A percentile compares a stretch with the other conserved stretches of the same genome.
Evolutionary conservation across 2,113 vertebrate species (phyloP).

Genomic region (Mystacornis crossleyi): DNA sequence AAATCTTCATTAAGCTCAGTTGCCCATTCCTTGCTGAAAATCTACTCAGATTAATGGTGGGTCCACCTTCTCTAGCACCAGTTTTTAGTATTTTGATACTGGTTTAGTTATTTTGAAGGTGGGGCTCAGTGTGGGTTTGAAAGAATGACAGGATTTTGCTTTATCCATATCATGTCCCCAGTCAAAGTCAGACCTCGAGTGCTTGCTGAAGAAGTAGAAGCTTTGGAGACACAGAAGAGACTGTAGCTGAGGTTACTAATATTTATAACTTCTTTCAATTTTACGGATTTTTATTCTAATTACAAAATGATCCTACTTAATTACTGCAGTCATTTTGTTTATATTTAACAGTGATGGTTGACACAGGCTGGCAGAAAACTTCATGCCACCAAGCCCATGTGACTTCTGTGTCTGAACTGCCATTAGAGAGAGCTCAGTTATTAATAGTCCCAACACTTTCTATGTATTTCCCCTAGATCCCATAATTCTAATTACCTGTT

Average conservation of each 20-base stretch:
- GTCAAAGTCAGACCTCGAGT: neutral
- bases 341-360: neutral
- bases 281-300: neutral
- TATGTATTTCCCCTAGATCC: neutral
- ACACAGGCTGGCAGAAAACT: neutral
- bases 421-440: neutral
- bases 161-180: neutral
- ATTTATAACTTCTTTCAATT: neutral
- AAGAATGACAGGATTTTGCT: neutral
- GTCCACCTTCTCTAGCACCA: neutral
- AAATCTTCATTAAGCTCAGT: neutral
- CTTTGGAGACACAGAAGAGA: neutral
- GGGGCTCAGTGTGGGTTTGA: neutral
- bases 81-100: neutral
- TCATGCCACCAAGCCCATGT: neutral
- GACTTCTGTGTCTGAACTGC: neutral
- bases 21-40: neutral
- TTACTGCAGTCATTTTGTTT: neutral
- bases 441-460: neutral
- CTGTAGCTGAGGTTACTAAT: neutral
- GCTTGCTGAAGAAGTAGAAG: neutral
- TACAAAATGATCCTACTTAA: neutral
- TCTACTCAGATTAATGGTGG: neutral
- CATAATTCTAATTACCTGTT: neutral
- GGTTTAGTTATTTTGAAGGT: neutral